Base-by-base conservation (phyloP, 2,888 invertebrate genomes). In the Luperina nickerlii region DNA sequence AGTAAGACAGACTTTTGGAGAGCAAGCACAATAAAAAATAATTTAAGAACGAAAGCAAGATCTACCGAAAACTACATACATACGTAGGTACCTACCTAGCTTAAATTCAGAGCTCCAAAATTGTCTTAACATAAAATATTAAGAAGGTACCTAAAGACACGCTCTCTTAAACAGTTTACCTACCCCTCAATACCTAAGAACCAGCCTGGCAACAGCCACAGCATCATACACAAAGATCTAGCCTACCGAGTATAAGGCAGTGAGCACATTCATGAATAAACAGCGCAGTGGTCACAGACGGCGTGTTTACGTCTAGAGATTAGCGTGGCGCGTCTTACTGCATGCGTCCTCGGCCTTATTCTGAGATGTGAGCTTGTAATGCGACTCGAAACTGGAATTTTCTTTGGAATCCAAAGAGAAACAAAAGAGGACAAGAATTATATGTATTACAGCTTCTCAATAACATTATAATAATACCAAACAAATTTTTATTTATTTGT, bases 251-350 rank as follows among this genome's bases (percentile, higher is more conserved):
- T 74, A 32, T 62, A 81, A 63, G 74, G 82, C 67, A n/a, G 79
- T 18, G 74, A 74, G 66, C 27, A 81, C 85, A 83, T 71, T 81
- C 80, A 72, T 83, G 82, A 84, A 82, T 84, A 88, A 85, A 87
- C 82, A 83, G 83, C 70, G 76, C 78, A 72, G 76, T 78, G 78
- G 88, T 88, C 87, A 86, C 85, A 87, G 92, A 86, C 90, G 88
- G 81, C 81, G 87, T 94, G 94, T 96, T 95, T 96, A 93, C 94
- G 90, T 91, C 92, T 90, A 92, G 92, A 92, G 93, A 95, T 96
- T 95, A 95, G 91, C 93, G 92, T 87, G 88, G 91, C 90, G 87
- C 88, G 90, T 85, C 90, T 89, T 89, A 86, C 90, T 85, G 84
- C 77, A 79, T 82, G 73, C 68, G 69, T 73, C 82, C 67, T 42